Evolutionary conservation across 2,888 invertebrate species (phyloP).

Genomic region (Diarsia rubi): DNA sequence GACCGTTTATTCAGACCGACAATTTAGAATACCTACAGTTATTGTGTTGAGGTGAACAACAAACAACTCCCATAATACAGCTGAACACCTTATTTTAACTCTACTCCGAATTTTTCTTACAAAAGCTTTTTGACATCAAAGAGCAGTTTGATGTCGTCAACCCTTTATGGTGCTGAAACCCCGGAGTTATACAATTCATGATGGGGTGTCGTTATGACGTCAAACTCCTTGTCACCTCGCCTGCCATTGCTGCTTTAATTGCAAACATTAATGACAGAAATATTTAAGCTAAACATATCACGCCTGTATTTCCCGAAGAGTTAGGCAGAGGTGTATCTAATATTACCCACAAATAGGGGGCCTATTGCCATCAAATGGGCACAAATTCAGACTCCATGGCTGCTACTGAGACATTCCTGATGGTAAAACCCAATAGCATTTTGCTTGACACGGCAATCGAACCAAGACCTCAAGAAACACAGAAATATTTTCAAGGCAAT

Average conservation of each 20-base stretch:
- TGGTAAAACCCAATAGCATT: no score
- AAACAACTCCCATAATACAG: constrained; percentile 25
- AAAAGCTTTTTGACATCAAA: constrained; percentile 56
- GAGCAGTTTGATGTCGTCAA: constrained; percentile 41
- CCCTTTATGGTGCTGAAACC: constrained; percentile 42
- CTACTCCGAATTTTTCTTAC: constrained; percentile 33
- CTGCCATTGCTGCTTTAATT: constrained; percentile 31
- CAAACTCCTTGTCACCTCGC: constrained; percentile 7
- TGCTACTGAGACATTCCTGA: no score
- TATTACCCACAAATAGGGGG: no score
- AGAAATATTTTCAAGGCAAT: neutral
- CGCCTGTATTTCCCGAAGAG: no score
- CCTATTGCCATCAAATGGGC: no score
- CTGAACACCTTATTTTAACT: constrained; percentile 36
- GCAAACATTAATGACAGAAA: constrained; percentile 6
- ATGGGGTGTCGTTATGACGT: constrained; percentile 26
- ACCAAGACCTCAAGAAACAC: neutral
- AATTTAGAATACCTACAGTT: neutral
- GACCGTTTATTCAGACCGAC: neutral
- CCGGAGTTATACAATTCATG: constrained; percentile 35
- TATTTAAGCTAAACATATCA: neutral
- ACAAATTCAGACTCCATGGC: no score
- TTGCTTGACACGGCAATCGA: no score
- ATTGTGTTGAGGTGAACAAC: constrained; percentile 5
- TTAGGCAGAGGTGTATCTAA: no score